Conservation (phyloP, 2,113 vertebrate genomes). For the Cyprinus carpio region DNA sequence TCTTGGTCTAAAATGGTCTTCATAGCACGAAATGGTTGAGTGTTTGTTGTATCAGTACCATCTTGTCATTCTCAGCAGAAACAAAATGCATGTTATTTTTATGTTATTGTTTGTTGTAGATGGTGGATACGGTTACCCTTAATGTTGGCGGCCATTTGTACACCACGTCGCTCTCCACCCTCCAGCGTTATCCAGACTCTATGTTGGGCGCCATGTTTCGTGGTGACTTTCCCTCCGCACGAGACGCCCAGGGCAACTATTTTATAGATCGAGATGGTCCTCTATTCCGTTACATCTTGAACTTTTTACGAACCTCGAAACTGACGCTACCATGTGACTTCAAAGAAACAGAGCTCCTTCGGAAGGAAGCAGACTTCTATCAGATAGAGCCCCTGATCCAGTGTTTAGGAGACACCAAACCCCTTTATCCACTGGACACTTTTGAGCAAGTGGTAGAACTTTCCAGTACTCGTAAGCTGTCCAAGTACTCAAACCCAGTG, state of each 20-base stretch:
- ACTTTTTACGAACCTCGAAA: constrained; percentile 87
- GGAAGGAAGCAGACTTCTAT: constrained; percentile 87
- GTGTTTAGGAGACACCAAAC: constrained; percentile 84
- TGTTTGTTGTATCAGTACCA: not conserved
- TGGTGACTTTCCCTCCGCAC: constrained; percentile 84
- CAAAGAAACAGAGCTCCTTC: constrained; percentile 85
- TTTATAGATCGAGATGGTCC: constrained; percentile 88
- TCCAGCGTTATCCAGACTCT: constrained; percentile 85
- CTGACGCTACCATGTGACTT: constrained; percentile 84
- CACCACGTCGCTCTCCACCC: constrained; percentile 83
- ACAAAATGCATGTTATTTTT: not conserved
- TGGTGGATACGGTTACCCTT: constrained; percentile 86
- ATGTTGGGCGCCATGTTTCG: constrained; percentile 89
- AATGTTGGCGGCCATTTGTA: constrained; percentile 89
- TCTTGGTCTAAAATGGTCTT: not conserved
- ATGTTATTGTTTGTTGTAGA: constrained; percentile 70
- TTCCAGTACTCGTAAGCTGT: constrained; percentile 86
- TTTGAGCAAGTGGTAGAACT: constrained; percentile 88
- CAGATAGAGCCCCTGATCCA: constrained; percentile 87
- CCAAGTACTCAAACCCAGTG: constrained; percentile 87
- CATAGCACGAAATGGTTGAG: not conserved
- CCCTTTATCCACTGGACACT: constrained; percentile 84
- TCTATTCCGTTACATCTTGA: constrained; percentile 85
- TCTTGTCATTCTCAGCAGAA: not conserved
- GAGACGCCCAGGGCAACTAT: constrained; percentile 86